Evolutionary conservation across 2,113 vertebrate genomes (phyloP), one percentile per base, ranked within the genome.

Genomic region (Pachypanchax playfairii): DNA sequence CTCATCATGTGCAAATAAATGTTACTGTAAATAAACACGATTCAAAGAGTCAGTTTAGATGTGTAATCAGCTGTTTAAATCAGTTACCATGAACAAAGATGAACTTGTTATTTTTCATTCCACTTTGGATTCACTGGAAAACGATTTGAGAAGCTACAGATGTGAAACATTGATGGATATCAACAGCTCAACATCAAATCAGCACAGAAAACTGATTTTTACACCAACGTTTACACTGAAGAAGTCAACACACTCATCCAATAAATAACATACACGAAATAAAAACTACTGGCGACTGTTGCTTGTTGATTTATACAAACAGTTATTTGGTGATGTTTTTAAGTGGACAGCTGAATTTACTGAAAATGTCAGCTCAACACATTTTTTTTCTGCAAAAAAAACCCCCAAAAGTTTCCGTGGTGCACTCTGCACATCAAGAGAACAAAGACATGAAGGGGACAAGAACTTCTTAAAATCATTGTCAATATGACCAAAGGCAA

Each of bases 371-470:
- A n/a, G n/a, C n/a, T n/a, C n/a, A n/a, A n/a, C n/a, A n/a, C n/a
- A n/a, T n/a, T n/a, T n/a, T n/a, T n/a, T n/a, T n/a, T n/a, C n/a
- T n/a, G n/a, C n/a, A n/a, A n/a, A n/a, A n/a, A n/a, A n/a, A n/a
- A n/a, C n/a, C n/a, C n/a, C n/a, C n/a, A n/a, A n/a, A n/a, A n/a
- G n/a, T n/a, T n/a, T n/a, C n/a, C n/a, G n/a, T n/a, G n/a, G n/a
- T n/a, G n/a, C n/a, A n/a, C n/a, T n/a, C n/a, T n/a, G n/a, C n/a
- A n/a, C n/a, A n/a, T n/a, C n/a, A n/a, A n/a, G n/a, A n/a, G n/a
- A 53, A 65, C 46, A 33, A 15, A 46, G 47, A 70, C 54, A 22
- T 39, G 24, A 61, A 49, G 59, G 29, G 5, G 43, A 48, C 18
- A 15, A 29, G 24, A 42, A 61, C 18, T 6, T 70, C 49, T 49